A percentile compares a stretch with the other conserved stretches of the same genome.
Conservation (phyloP, 1,140 invertebrate genomes). For the Galleria mellonella region DNA sequence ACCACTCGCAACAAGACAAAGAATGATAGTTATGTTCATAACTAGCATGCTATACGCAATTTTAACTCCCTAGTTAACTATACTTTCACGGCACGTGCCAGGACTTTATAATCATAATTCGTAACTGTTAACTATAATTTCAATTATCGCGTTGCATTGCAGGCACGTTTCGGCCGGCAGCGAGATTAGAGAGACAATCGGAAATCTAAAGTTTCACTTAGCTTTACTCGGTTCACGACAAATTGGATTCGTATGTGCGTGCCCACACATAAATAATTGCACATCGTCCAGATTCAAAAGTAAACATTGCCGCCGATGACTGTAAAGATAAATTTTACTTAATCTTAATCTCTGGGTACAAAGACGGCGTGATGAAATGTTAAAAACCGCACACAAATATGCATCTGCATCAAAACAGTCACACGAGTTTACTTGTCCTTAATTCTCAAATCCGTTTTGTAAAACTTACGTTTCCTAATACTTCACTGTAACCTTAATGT, state of each 20-base stretch:
- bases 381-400: background rate
- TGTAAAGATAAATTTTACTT: too few species aligned
- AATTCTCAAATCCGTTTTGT: background rate
- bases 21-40: background rate
- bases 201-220: conserved; percentile 22
- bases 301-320: too few species aligned
- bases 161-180: conserved; percentile 5
- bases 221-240: conserved; percentile 15
- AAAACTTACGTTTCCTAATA: too few species aligned
- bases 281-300: too few species aligned
- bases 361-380: too few species aligned
- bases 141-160: background rate
- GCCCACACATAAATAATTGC: too few species aligned
- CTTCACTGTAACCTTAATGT: too few species aligned
- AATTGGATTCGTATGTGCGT: conserved; percentile 2
- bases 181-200: conserved; percentile 14
- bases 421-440: background rate
- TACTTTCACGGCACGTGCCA: background rate
- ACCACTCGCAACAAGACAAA: conserved; percentile 3
- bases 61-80: background rate
- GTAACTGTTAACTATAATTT: conserved; percentile 1
- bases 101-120: conserved; percentile 1
- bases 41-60: background rate
- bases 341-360: too few species aligned
- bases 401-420: background rate